Evolutionary conservation across 2,888 invertebrate genomes (phyloP), one percentile per base, ranked within the genome.

Genomic region (Malthinus seriepunctatus): DNA sequence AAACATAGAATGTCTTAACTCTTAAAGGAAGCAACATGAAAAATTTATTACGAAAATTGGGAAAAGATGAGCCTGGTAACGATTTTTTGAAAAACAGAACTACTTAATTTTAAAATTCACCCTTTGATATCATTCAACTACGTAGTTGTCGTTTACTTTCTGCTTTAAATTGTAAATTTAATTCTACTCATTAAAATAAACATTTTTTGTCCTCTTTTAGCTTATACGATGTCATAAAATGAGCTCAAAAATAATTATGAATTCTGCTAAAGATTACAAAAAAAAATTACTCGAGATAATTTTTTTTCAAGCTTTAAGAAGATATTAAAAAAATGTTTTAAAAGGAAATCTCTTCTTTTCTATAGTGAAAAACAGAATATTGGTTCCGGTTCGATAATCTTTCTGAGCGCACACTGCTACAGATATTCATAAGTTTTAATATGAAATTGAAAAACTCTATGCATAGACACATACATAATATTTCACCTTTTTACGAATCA

Each of bases 291-390:
- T 35, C 10, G 35, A 35, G 9, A 10, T 60, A 57, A 60, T 46
- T 52, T 53, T 56, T 57, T 61, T 56, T 49, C 47, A 54, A 47
- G 57, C 63, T 58, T 54, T 44, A 33, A 23, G 38, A 63, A 51
- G 64, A 67, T 69, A 69, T 69, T 68, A 67, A 68, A 69, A 67
- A 66, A 64, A 55, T 56, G 62, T 64, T 67, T 67, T 68, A 64
- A 60, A 56, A 63, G 62, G 56, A 66, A 63, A 64, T 60, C 62
- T 63, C 51, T 57, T 56, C 61, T 56, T 57, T 5, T 63, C 62
- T 63, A 64, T 67, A 62, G 65, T 48, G 65, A 63, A 66, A 67
- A 68, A 67, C 67, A 68, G 67, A 69, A 68, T 69, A 69, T 69
- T 68, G 69, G 65, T 69, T 69, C 66, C 68, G 65, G 65, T 64